Percentiles rank a stretch among this genome's conserved stretches.
Conservation (phyloP, 1,140 invertebrate genomes). For the Halesus radiatus region DNA sequence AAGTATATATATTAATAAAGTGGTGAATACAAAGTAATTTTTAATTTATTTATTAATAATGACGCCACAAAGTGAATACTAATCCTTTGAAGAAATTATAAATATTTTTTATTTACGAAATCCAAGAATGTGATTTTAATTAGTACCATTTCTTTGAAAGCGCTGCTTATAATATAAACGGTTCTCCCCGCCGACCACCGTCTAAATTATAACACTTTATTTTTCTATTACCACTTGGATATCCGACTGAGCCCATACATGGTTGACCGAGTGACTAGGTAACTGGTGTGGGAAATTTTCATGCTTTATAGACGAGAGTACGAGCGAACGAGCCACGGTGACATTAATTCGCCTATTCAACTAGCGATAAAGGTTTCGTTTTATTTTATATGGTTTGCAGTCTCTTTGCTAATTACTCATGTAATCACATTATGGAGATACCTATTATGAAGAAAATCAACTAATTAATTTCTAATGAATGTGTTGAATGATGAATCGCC, state of each 20-base stretch:
- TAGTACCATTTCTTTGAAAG: background rate
- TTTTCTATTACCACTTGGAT: background rate
- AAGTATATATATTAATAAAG: too few species aligned
- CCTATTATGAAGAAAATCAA: background rate
- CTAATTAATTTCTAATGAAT: constrained; percentile 3
- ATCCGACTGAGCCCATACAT: background rate
- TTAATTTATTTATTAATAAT: too few species aligned
- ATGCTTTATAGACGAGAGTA: background rate
- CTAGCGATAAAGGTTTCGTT: constrained; percentile 1
- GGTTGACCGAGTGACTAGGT: background rate
- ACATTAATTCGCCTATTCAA: background rate
- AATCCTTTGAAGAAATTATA: too few species aligned
- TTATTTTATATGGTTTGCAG: background rate
- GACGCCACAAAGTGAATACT: too few species aligned
- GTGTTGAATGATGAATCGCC: background rate
- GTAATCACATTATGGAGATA: background rate
- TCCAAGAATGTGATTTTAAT: background rate
- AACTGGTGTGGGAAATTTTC: constrained; percentile 11
- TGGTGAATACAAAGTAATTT: too few species aligned
- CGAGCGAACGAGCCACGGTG: background rate
- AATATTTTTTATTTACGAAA: background rate
- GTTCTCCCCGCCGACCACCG: background rate
- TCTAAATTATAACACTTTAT: background rate
- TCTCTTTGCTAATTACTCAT: background rate
- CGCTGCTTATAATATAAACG: background rate